Conservation (phyloP, 2,888 invertebrate genomes). For the Fragum whitleyi region DNA sequence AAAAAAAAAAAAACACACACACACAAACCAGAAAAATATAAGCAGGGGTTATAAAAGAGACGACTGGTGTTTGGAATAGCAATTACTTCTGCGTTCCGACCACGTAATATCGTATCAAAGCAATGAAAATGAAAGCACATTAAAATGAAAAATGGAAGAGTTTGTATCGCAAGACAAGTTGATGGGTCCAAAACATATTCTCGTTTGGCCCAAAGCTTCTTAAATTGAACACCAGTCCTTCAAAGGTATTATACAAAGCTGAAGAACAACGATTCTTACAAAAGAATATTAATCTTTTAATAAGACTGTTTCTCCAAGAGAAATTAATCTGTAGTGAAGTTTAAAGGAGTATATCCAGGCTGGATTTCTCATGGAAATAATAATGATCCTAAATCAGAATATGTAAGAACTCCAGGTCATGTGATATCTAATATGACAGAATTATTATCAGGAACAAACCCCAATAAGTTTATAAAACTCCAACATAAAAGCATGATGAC, state of each 20-base stretch:
- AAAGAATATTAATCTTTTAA: conserved; percentile 12
- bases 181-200: not conserved
- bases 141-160: not conserved
- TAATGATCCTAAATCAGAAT: conserved; percentile 21
- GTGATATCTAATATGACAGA: conserved; percentile 28
- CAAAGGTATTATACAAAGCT: conserved; percentile 38
- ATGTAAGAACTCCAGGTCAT: conserved; percentile 23
- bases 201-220: not conserved
- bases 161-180: not conserved
- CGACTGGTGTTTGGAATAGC: too few relatives aligned
- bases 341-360: conserved; percentile 33
- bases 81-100: too few relatives aligned
- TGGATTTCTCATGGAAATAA: conserved; percentile 31
- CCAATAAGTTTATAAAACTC: too few relatives aligned
- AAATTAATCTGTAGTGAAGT: conserved; percentile 22
- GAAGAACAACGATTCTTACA: conserved; percentile 16
- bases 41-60: too few relatives aligned
- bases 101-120: too few relatives aligned
- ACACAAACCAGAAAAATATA: too few relatives aligned
- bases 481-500: too few relatives aligned
- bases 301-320: not conserved
- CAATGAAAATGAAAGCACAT: too few relatives aligned
- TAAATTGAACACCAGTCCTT: not conserved
- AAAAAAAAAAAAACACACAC: too few relatives aligned
- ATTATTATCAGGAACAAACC: too few relatives aligned